Evolutionary conservation across 2,888 invertebrate genomes (phyloP).

Genomic region (Calliphora vomitoria): DNA sequence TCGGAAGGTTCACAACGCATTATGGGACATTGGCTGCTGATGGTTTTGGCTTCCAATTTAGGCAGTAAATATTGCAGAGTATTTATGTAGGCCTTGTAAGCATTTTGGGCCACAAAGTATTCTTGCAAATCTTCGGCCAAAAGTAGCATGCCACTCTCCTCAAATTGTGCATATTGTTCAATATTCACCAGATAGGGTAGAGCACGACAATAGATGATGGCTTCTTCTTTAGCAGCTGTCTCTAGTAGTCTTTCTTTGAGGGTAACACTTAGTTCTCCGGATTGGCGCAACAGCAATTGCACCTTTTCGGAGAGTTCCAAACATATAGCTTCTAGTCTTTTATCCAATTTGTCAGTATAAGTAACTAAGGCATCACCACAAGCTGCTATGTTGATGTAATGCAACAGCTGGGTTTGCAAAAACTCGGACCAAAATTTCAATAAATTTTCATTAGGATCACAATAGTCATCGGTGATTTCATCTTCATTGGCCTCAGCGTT

Average conservation of each 20-base stretch:
- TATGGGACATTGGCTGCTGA: slow-evolving; percentile 77
- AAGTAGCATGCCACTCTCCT: slow-evolving; percentile 80
- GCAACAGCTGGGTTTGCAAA: slow-evolving; percentile 77
- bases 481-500: slow-evolving; percentile 77
- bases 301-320: slow-evolving; percentile 79
- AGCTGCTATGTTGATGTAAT: slow-evolving; percentile 78
- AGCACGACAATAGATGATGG: slow-evolving; percentile 78
- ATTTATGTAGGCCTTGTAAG: slow-evolving; percentile 79
- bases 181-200: slow-evolving; percentile 77
- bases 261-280: slow-evolving; percentile 76
- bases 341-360: slow-evolving; percentile 69
- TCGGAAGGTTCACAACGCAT: slow-evolving; percentile 78
- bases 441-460: slow-evolving; percentile 81
- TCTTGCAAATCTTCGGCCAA: slow-evolving; percentile 81
- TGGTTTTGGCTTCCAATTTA: slow-evolving; percentile 77
- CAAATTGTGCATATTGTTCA: slow-evolving; percentile 79
- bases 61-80: slow-evolving; percentile 80
- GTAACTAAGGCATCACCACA: slow-evolving; percentile 77
- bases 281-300: slow-evolving; percentile 77
- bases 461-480: slow-evolving; percentile 81
- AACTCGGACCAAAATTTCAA: slow-evolving; percentile 81
- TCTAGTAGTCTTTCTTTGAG: slow-evolving; percentile 80
- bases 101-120: slow-evolving; percentile 76
- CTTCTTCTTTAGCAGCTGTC: slow-evolving; percentile 75
- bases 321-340: slow-evolving; percentile 75